Conservation (phyloP, 2,888 invertebrate species). For the Drosophila aldrichi region DNA sequence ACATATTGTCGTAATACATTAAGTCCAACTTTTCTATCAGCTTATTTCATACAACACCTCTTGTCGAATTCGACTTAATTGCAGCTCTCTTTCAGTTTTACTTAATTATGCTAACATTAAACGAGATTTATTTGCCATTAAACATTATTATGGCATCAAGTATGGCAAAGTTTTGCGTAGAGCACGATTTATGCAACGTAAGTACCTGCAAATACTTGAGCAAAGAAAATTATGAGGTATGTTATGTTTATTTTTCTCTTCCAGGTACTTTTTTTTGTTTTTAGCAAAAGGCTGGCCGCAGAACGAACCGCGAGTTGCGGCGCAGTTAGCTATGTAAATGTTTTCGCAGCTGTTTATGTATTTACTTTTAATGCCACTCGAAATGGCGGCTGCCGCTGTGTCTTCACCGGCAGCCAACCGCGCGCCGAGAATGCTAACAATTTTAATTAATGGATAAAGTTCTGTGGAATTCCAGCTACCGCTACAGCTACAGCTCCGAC, state of each 20-base stretch:
- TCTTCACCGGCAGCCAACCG: conserved; percentile 60
- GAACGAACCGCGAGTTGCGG: conserved; percentile 51
- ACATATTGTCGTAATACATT: not conserved
- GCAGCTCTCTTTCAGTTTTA: conserved; percentile 25
- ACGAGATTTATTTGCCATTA: conserved; percentile 73
- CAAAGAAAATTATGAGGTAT: conserved; percentile 47
- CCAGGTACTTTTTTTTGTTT: not conserved
- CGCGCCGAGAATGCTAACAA: conserved; percentile 72
- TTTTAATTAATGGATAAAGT: conserved; percentile 85
- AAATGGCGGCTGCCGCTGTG: conserved; percentile 30
- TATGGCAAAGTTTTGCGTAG: conserved; percentile 61
- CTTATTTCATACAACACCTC: too few species aligned
- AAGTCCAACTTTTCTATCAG: not conserved
- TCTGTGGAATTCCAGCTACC: conserved; percentile 62
- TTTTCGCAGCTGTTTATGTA: conserved; percentile 74
- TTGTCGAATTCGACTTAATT: conserved; percentile 4
- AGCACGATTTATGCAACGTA: conserved; percentile 69
- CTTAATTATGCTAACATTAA: conserved; percentile 67
- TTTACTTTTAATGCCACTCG: conserved; percentile 75
- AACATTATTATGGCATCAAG: conserved; percentile 55
- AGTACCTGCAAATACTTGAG: conserved; percentile 44
- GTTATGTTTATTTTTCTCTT: conserved; percentile 15
- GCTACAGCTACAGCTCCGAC: conserved; percentile 1
- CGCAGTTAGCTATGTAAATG: conserved; percentile 77
- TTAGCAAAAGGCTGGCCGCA: conserved; percentile 24